Conservation (phyloP, 2,797 vertebrate species). For the Molossus molossus region DNA sequence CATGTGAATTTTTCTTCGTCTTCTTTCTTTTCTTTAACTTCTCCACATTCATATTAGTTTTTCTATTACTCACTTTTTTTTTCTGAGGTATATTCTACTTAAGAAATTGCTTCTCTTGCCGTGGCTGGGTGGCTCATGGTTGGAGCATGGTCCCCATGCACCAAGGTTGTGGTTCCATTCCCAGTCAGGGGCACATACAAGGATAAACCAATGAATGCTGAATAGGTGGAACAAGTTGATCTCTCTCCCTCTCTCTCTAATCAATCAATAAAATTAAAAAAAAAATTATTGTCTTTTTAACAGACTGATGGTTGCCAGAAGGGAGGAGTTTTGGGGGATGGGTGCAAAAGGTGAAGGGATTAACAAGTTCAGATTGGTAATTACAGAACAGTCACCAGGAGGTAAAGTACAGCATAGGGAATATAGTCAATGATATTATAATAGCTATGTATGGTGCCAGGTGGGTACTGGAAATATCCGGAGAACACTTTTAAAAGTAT, state of each 20-base stretch:
- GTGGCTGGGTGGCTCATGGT: no score
- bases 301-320: not conserved
- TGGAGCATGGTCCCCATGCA: no score
- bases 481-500: not conserved
- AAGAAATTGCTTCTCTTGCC: not conserved
- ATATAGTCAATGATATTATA: not conserved
- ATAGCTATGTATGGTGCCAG: not conserved
- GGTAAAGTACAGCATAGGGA: not conserved
- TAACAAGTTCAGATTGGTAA: not conserved
- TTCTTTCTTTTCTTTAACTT: conserved; percentile 52
- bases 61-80: conserved; percentile 33
- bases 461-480: not conserved
- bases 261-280: no score
- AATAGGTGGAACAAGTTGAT: no score
- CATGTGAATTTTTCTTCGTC: conserved; percentile 3
- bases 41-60: conserved; percentile 15
- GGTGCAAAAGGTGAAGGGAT: not conserved
- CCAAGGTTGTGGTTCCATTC: no score
- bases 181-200: no score
- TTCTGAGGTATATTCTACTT: conserved; percentile 16
- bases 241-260: no score
- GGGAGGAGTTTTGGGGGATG: not conserved
- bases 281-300: not conserved
- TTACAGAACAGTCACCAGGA: not conserved
- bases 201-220: no score